These are phyloP conservation scores for Elmis aenea DNA, from an alignment of 2,888 invertebrate species.

Conservation along the genomic window DNA sequence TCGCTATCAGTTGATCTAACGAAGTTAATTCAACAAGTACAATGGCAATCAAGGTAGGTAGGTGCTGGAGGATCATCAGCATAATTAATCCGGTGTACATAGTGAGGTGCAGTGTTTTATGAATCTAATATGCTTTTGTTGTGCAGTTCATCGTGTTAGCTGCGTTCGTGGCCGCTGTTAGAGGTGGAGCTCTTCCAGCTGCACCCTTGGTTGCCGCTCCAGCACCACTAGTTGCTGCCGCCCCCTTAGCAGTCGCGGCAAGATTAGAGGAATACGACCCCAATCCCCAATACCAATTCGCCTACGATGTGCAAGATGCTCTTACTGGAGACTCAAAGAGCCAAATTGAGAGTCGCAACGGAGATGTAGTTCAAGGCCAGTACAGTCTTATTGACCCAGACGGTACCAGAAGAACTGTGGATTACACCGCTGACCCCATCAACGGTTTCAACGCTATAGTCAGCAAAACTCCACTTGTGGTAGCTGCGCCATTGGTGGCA, in stretches of 20 bases:
- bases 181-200: constrained; percentile 20
- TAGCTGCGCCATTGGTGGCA: constrained; percentile 47
- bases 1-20: constrained; percentile 17
- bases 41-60: constrained; percentile 26
- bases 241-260: constrained; percentile 38
- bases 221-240: constrained; percentile 32
- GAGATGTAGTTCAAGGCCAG: constrained; percentile 60
- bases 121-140: constrained; percentile 7
- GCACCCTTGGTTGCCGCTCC: constrained; percentile 30
- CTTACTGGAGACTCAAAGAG: constrained; percentile 58
- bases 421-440: constrained; percentile 62
- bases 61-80: constrained; percentile 3
- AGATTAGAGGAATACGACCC: constrained; percentile 55
- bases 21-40: constrained; percentile 6
- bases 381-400: constrained; percentile 62
- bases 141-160: constrained; percentile 26
- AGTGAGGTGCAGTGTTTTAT: constrained; percentile 14
- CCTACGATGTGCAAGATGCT: constrained; percentile 64
- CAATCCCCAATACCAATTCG: constrained; percentile 63
- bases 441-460: constrained; percentile 66
- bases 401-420: constrained; percentile 58
- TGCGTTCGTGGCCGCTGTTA: constrained; percentile 24
- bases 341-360: constrained; percentile 52
- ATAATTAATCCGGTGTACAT: no score
- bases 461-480: constrained; percentile 54